phyloP scores from a whole-genome alignment of 2,113 vertebrate genomes.

The Sterrhoptilus dennistouni region DNA sequence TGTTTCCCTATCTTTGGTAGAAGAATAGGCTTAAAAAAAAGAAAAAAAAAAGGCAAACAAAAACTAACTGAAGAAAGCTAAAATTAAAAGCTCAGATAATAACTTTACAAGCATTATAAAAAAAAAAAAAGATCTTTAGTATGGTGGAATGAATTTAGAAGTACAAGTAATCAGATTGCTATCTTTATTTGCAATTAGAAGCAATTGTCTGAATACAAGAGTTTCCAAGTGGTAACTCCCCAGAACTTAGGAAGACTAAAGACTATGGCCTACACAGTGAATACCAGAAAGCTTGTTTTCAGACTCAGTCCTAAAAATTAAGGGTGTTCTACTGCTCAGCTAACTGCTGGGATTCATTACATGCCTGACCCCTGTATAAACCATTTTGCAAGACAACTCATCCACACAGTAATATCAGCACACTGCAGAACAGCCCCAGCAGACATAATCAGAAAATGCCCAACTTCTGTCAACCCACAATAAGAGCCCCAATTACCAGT shows the following conservation, averaged over 20 bases:
- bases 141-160: no score
- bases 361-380: background rate
- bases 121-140: background rate
- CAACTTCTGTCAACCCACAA: background rate
- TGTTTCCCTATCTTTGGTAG: background rate
- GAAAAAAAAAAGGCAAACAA: no score
- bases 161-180: background rate
- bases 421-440: background rate
- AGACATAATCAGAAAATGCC: background rate
- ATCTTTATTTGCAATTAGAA: background rate
- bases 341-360: background rate
- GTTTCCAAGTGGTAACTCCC: background rate
- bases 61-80: background rate
- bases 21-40: background rate
- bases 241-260: background rate
- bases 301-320: background rate
- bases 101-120: background rate
- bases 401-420: background rate
- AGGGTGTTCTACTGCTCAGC: background rate
- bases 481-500: background rate
- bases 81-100: background rate
- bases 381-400: fast-evolving
- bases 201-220: background rate
- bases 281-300: background rate
- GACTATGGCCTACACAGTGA: background rate